phyloP scores from a whole-genome alignment of 2,113 vertebrate genomes.

The Struthio camelus region DNA sequence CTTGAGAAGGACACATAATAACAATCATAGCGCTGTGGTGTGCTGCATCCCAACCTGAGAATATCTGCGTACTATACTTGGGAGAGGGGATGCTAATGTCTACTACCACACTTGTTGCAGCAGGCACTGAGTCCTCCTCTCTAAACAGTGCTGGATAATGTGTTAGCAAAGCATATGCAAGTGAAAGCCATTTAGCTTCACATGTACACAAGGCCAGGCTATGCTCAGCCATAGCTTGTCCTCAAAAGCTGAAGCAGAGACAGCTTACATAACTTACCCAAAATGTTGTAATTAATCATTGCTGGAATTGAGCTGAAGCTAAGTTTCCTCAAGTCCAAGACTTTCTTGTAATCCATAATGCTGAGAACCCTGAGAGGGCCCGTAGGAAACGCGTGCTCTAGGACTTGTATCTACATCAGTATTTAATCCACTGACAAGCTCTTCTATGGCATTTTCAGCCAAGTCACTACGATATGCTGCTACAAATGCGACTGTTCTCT shows the following conservation, averaged over 20 bases:
- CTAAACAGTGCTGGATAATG: not conserved
- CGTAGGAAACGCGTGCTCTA: fast-evolving
- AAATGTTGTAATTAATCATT: not conserved
- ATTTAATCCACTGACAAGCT: not conserved
- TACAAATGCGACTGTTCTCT: not conserved
- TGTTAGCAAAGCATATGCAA: not conserved
- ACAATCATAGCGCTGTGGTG: not conserved
- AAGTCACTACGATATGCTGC: fast-evolving
- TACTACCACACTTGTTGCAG: not conserved
- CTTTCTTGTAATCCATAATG: not conserved
- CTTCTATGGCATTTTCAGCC: not conserved
- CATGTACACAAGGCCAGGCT: not conserved
- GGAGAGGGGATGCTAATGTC: not conserved
- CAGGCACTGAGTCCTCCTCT: not conserved
- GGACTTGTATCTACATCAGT: not conserved
- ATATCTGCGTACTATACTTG: not conserved
- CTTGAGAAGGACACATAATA: not conserved
- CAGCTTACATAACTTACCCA: not conserved
- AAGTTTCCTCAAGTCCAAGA: not conserved
- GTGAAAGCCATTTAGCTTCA: not conserved
- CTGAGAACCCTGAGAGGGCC: not conserved
- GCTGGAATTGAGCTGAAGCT: not conserved
- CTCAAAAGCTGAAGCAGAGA: not conserved
- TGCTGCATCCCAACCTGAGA: not conserved
- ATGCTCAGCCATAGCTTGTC: not conserved